Percentiles rank a stretch among this genome's conserved stretches.
phyloP scores from a whole-genome alignment of 2,797 vertebrate species.

The Trachops cirrhosus region DNA sequence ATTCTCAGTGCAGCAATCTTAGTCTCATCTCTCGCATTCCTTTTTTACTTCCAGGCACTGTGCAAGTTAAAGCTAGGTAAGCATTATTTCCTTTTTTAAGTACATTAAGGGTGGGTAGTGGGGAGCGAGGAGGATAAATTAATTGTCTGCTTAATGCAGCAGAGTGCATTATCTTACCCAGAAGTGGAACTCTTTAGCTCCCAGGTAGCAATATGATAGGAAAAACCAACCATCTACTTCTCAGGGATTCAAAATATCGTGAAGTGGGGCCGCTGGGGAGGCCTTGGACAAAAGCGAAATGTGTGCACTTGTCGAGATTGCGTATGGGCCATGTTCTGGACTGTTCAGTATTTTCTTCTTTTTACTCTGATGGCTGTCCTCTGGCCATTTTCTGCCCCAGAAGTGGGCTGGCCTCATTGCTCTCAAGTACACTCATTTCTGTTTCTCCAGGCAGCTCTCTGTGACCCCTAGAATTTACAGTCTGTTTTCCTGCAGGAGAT shows the following conservation, averaged over 20 bases:
- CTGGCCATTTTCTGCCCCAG: background rate
- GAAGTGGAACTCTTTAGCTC: conserved; percentile 53
- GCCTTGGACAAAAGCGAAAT: background rate
- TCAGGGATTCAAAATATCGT: background rate
- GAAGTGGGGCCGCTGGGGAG: background rate
- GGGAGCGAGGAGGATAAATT: conserved; percentile 58
- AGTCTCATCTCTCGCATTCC: background rate
- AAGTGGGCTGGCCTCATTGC: background rate
- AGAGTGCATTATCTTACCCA: conserved; percentile 46
- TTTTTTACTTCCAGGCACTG: background rate
- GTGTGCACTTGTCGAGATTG: background rate
- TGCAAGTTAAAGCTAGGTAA: conserved; percentile 47
- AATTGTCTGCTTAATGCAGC: conserved; percentile 59
- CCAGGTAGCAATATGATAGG: background rate
- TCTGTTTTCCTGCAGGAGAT: background rate
- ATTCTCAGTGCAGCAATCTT: conserved; percentile 20
- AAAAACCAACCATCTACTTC: conserved; percentile 30
- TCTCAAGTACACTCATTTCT: background rate
- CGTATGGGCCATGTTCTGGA: background rate
- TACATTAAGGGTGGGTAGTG: conserved; percentile 46
- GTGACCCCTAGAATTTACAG: background rate
- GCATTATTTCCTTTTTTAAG: conserved; percentile 49
- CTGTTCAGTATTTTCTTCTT: background rate
- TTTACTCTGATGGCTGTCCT: background rate
- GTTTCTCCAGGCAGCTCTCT: background rate